Base-by-base conservation (phyloP, 2,888 invertebrate species). In the Cheilosia soror region DNA sequence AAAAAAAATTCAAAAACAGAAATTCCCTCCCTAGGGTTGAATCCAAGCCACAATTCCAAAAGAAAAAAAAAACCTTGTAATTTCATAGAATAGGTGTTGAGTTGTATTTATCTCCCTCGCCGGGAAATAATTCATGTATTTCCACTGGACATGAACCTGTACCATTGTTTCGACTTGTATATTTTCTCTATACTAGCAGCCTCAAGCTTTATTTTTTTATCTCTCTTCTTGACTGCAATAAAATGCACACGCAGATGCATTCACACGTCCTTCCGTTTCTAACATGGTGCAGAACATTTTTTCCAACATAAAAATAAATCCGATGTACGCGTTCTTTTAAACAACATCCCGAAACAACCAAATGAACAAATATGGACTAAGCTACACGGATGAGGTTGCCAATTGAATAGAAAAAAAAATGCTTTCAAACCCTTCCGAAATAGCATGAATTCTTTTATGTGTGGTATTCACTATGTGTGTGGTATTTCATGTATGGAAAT, bases 11-110 rank as follows among this genome's bases (percentile, higher is more conserved):
- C 31, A 27, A 44, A 15, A 33, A n/a, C 13, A 68, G n/a, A 31
- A 33, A 7, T 25, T 20, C n/a, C 20, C 13, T 5, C 68, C 44
- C 20, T 9, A 9, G 55, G 47, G 57, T n/a, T n/a, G 58, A 58
- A 37, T 37, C 40, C 60, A 29, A 7, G 25, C 44, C n/a, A 29
- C 47, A 57, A 33, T 58, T 40, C 7, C 27, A 4, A 20, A 42
- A 42, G 13, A 20, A 20, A 13, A 29, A 62, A 58, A 69, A 57
- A 57, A 58, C 49, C 27, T 51, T 68, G 66, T 51, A 68, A 76
- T 60, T 68, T 53, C 31, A 68, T 66, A 76, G 69, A 77, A 77
- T 69, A 69, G 69, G 77, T 62, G 62, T 51, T 27, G 44, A 69
- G 7, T 69, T 11, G 53, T 58, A 76, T 77, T 68, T 62, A 55